phyloP scores from a whole-genome alignment of 1,140 invertebrate genomes.

The Sarcophaga bullata region DNA sequence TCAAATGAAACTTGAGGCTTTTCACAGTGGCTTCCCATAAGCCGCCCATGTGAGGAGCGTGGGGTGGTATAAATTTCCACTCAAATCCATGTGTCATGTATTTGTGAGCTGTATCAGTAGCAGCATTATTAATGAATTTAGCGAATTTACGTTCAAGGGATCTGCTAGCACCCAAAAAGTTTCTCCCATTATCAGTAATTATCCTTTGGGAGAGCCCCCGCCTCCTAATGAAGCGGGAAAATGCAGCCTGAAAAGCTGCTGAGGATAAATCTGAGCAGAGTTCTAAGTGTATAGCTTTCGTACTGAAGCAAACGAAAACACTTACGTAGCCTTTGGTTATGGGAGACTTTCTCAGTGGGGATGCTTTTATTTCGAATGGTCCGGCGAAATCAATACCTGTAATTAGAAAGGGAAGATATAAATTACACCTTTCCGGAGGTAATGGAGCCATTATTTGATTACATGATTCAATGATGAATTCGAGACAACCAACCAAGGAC shows the following conservation, averaged over 20 bases:
- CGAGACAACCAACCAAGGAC: slow-evolving; percentile 7
- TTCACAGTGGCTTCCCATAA: slow-evolving; percentile 57
- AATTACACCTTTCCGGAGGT: too few species aligned
- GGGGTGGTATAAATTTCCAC: slow-evolving; percentile 39
- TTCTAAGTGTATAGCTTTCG: slow-evolving; percentile 29
- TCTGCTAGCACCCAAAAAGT: slow-evolving; percentile 11
- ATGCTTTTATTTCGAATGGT: too few species aligned
- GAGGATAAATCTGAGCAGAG: slow-evolving; percentile 43
- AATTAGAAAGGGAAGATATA: too few species aligned
- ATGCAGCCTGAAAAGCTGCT: slow-evolving; percentile 36
- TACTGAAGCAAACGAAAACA: slow-evolving; percentile 36
- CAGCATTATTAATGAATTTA: too few species aligned
- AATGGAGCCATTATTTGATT: slow-evolving; percentile 8
- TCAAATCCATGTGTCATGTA: slow-evolving; percentile 23
- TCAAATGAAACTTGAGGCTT: too few species aligned
- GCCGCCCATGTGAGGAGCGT: slow-evolving; percentile 60
- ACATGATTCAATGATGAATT: neutral
- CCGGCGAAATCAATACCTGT: too few species aligned
- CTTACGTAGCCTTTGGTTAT: slow-evolving; percentile 6
- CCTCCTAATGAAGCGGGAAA: slow-evolving; percentile 23
- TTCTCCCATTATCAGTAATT: slow-evolving; percentile 13
- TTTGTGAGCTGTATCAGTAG: neutral
- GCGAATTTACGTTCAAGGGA: neutral
- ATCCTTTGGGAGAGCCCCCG: slow-evolving; percentile 23
- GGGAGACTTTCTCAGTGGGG: neutral